Percentiles rank a stretch among this genome's conserved stretches.
Conservation (phyloP, 2,797 vertebrate genomes). For the Phrynocephalus guinanensis region DNA sequence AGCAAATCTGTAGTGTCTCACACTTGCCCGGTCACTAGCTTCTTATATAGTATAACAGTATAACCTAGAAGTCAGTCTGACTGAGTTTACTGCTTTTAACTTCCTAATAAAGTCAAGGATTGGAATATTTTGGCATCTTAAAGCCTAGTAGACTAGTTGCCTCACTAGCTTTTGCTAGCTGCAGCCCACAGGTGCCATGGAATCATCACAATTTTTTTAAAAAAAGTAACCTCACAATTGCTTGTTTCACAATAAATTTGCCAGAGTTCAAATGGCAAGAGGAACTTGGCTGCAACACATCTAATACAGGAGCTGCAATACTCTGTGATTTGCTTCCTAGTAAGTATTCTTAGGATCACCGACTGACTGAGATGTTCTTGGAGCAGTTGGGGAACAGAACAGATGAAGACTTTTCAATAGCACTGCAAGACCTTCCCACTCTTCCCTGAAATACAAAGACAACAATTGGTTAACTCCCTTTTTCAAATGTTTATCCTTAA, state of each 20-base stretch:
- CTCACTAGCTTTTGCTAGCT: not conserved
- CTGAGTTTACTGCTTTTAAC: not conserved
- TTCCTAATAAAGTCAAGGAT: not conserved
- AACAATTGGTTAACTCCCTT: slow-evolving; percentile 48
- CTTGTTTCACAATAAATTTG: not conserved
- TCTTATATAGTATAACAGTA: too few relatives aligned
- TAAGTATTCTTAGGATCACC: not conserved
- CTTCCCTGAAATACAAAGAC: slow-evolving; percentile 39
- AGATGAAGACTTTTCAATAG: slow-evolving; percentile 29
- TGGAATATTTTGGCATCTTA: not conserved
- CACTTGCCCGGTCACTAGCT: too few relatives aligned
- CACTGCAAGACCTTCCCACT: slow-evolving; percentile 39
- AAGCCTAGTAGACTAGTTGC: not conserved
- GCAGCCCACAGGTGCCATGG: not conserved
- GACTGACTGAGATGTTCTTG: not conserved
- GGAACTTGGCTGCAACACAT: not conserved
- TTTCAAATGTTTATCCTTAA: slow-evolving; percentile 51
- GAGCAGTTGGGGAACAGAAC: not conserved
- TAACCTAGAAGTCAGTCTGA: too few relatives aligned
- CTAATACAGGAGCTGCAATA: too few relatives aligned
- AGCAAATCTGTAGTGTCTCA: too few relatives aligned
- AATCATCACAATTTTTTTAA: not conserved
- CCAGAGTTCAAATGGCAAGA: not conserved
- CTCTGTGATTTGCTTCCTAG: not conserved
- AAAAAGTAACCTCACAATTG: not conserved